Evolutionary conservation across 2,888 invertebrate species (phyloP).

Genomic region (Brenthis ino): DNA sequence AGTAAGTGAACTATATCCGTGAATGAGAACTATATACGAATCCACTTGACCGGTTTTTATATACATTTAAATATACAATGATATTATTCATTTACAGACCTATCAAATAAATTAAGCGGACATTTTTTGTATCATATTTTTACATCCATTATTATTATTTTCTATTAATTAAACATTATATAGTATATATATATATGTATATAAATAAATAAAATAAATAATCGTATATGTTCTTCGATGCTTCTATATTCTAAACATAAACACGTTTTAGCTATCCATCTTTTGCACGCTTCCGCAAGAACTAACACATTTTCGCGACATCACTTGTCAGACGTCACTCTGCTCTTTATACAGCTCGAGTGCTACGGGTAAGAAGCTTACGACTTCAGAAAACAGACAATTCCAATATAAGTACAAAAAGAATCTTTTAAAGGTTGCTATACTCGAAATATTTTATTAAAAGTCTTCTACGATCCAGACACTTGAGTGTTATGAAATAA

Average conservation of each 20-base stretch:
- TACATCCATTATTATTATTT: no score
- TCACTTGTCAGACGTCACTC: conserved; percentile 37
- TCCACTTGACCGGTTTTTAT: no score
- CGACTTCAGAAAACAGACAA: conserved; percentile 13
- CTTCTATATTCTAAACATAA: neutral
- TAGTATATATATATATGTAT: no score
- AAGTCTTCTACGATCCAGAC: neutral
- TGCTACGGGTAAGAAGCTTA: conserved; percentile 35
- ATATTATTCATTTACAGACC: no score
- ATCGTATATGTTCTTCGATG: no score
- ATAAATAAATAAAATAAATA: neutral
- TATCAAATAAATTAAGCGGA: no score
- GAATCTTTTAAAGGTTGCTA: conserved; percentile 1
- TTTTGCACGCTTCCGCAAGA: conserved; percentile 35
- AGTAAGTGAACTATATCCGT: no score
- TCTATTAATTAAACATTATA: no score
- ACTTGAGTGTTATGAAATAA: neutral
- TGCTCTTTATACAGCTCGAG: conserved; percentile 30
- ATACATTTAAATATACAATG: no score
- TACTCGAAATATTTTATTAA: conserved; percentile 1
- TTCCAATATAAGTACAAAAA: conserved; percentile 20
- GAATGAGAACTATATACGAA: no score
- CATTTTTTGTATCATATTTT: no score
- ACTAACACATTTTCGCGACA: conserved; percentile 34
- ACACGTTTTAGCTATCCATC: conserved; percentile 26